Evolutionary conservation across 1,140 invertebrate species (phyloP), one percentile per base, ranked within the genome.

Genomic region (Phortica variegata): DNA sequence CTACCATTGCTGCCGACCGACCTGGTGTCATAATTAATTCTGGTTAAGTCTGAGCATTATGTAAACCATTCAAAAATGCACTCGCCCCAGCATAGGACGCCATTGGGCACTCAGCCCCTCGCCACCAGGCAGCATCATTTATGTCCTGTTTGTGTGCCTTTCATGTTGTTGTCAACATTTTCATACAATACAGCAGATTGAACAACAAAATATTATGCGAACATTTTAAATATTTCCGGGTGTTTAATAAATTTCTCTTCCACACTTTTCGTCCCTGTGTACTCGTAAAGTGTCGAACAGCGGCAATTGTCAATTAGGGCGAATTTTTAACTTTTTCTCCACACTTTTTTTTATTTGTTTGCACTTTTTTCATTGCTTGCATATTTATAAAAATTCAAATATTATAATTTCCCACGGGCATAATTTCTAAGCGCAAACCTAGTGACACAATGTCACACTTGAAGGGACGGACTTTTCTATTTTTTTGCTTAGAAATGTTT

Each of bases 371-470:
- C 47, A 56, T 55, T 58, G 7, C 12, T 29, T 18, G 42, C 17
- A 37, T 47, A 47, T 29, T 47, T 39, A 16, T 32, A 12, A 9
- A 15, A 34, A 20, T 26, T n/a, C 23, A 38, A 60, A 63, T 68
- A 58, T 57, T 63, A 60, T 68, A 68, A 68, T 68, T 68, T 68
- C 63, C 63, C 63, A 65, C n/a, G 63, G 68, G 63, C 38, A 52
- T 34, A 44, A 69, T 68, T 63, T 52, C 60, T 60, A 59, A 52
- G 36, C 52, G 23, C 5, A 5, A 26, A 26, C 23, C 23, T 26
- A 6, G 23, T 26, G 23, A 26, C 23, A 26, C 23, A 26, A 26
- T 26, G 10, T 26, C 23, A 6, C 10, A 26, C 10, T 26, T 26
- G 23, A 10, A 6, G 23, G 5, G 23, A 6, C 23, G 23, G 5